A percentile compares a stretch with the other conserved stretches of the same genome.
These are phyloP conservation scores for Pangasianodon hypophthalmus DNA, from an alignment of 2,113 vertebrate genomes.

Conservation along the genomic window DNA sequence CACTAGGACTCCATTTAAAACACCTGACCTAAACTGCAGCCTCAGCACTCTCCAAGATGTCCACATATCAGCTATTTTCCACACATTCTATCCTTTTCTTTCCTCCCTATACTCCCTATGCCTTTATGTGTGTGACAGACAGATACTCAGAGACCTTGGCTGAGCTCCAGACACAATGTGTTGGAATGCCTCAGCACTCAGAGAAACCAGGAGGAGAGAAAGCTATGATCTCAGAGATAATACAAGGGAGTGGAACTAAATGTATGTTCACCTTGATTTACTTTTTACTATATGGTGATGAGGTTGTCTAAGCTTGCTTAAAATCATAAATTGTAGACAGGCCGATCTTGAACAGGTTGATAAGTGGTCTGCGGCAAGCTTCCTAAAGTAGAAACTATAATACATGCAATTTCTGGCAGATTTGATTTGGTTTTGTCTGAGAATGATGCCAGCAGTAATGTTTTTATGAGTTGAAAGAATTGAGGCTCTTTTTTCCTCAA, in stretches of 20 bases:
- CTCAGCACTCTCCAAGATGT: conserved; percentile 63
- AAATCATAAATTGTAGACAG: not conserved
- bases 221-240: conserved; percentile 6
- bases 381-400: not conserved
- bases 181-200: not conserved
- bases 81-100: conserved; percentile 45
- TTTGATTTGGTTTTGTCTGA: not conserved
- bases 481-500: not conserved
- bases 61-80: conserved; percentile 66
- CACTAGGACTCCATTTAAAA: conserved; percentile 62
- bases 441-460: not conserved
- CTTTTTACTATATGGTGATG: not conserved
- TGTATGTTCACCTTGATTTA: conserved; percentile 12
- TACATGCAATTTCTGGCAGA: not conserved
- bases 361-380: not conserved
- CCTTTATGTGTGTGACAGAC: conserved; percentile 26
- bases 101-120: conserved; percentile 43
- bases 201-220: conserved; percentile 6
- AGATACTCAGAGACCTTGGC: conserved; percentile 41
- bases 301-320: not conserved
- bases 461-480: not conserved
- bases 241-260: not conserved
- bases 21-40: conserved; percentile 57
- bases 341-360: not conserved
- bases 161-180: conserved; percentile 30